phyloP scores from a whole-genome alignment of 2,113 vertebrate species.

The Ictalurus furcatus region DNA sequence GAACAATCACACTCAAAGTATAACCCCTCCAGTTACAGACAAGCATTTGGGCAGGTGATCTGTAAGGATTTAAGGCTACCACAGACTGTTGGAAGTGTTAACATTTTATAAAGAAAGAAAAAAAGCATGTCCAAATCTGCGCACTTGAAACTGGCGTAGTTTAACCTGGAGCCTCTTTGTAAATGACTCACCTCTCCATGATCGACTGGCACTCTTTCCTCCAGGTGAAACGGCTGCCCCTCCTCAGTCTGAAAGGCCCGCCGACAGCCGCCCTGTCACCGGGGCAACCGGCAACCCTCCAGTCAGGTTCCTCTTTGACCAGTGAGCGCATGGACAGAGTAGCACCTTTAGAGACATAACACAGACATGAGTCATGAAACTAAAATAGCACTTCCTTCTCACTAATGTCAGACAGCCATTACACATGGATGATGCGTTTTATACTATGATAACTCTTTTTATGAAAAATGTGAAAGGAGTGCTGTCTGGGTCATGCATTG shows the following conservation, averaged over 20 bases:
- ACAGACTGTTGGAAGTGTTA: not conserved
- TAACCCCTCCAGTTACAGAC: not conserved
- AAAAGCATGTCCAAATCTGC: not conserved
- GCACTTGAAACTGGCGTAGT: not conserved
- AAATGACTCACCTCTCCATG: slow-evolving; percentile 77
- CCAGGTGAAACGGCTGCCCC: slow-evolving; percentile 82
- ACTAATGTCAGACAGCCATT: not conserved
- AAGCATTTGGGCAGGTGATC: not conserved
- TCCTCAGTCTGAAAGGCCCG: slow-evolving; percentile 74
- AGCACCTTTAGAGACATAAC: slow-evolving; percentile 63
- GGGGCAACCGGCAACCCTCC: slow-evolving; percentile 72
- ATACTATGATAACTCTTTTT: not conserved
- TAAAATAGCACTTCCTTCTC: not conserved
- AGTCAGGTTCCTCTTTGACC: slow-evolving; percentile 80
- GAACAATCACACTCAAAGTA: not conserved
- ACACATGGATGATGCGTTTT: not conserved
- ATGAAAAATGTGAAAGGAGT: not conserved
- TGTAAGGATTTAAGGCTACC: not conserved
- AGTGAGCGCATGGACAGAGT: slow-evolving; percentile 78
- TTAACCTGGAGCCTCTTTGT: not conserved
- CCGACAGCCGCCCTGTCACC: slow-evolving; percentile 66
- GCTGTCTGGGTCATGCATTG: slow-evolving; percentile 21
- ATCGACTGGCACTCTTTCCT: slow-evolving; percentile 83
- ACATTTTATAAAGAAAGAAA: not conserved
- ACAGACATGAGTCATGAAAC: not conserved